Evolutionary conservation across 2,888 invertebrate species (phyloP), one percentile per base, ranked within the genome.

Genomic region (Carcina quercana): DNA sequence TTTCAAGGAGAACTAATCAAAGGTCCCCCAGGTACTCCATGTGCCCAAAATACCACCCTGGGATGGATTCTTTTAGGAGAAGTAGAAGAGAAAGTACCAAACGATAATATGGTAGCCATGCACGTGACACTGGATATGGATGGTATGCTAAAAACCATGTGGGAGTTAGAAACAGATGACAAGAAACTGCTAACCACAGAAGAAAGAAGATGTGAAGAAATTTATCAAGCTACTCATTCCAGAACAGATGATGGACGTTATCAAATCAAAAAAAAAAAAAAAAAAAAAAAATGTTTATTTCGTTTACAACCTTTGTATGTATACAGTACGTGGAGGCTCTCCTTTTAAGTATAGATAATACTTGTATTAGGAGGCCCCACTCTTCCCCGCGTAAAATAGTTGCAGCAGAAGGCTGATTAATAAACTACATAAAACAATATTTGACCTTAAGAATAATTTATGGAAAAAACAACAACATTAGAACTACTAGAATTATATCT

Each of bases 11-110:
- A 41, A 2, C 2, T 50, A 12, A 41, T 45, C 27, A 43, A 37
- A 14, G 44, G 44, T 32, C 44, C 44, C 2, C 40, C 47, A 31
- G 43, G 41, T 12, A 24, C 44, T 13, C 45, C 43, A 19, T 41
- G 43, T 28, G 45, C 47, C 4, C 45, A 42, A 32, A 25, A 43
- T 12, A 48, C 47, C 12, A 36, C 21, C 28, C 34, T 45, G 11
- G 45, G 45, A 4, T 45, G 45, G 42, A 40, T 45, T 25, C 15
- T 40, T n/a, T 47, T 43, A 34, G 50, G 45, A 12, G 32, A 35
- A 5, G 22, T 38, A 28, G 11, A 34, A 10, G 34, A 21, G 10
- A n/a, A 17, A 3, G 19, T 7, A 6, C 7, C 15, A 28, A 19
- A 30, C 6, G 20, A 2, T 2, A 17, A 17, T 7, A 7, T 7